Base-by-base conservation (phyloP, 2,888 invertebrate genomes). In the Ceraclea dissimilis region DNA sequence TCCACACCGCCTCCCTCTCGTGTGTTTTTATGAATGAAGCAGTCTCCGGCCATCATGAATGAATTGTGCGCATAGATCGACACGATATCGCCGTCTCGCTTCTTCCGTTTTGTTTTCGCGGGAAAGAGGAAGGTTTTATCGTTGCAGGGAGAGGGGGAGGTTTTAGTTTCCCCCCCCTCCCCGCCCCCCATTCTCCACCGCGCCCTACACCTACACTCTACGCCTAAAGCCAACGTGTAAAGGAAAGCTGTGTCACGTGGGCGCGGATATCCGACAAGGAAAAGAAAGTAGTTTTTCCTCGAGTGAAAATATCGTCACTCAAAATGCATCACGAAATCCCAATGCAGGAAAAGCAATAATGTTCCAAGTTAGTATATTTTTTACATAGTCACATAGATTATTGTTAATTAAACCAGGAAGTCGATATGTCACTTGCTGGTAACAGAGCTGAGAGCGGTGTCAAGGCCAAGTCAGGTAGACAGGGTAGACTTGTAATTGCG, bases 21-120 rank as follows among this genome's bases (percentile, higher is more conserved):
- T 70, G 72, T 70, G 75, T 82, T 82, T 82, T 82, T 82, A 82
- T 83, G 82, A 83, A 83, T 83, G 82, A 80, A 79, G 79, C 80
- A 53, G 60, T 55, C 54, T 49, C 80, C 81, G 79, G 82, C 81
- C 82, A 82, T 82, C 76, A 81, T 82, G 82, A 82, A 82, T 82
- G 82, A 82, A 81, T 78, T 79, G 80, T 77, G 77, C 77, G 77
- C 77, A 77, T 76, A 61, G 43, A 62, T 51, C 19, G 63, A 52
- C 56, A 58, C 60, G 33, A 51, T 56, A 50, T 55, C 39, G 16
- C 49, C 52, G 48, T 54, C 43, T 51, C 62, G 52, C 18, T 57
- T 57, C 50, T 63, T 59, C 31, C 60, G 54, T 39, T 51, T 59
- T 20, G 59, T 59, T 59, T 61, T 44, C 52, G 59, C 50, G 52